phyloP scores from a whole-genome alignment of 2,797 vertebrate genomes.

The Eremophila alpestris region DNA sequence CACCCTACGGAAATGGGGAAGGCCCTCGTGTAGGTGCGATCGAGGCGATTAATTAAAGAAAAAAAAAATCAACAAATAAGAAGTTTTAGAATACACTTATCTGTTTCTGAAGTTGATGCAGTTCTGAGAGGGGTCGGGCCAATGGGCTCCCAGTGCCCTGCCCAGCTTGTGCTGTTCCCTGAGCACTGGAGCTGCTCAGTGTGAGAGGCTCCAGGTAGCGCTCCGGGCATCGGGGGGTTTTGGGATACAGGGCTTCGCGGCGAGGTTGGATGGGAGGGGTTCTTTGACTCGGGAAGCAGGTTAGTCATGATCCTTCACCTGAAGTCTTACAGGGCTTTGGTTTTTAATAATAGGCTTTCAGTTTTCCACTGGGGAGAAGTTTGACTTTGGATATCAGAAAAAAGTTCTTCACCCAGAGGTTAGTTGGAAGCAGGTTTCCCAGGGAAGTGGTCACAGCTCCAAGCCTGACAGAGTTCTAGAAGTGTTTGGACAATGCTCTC shows the following conservation, averaged over 20 bases:
- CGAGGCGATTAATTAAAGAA: no score
- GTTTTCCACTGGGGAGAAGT: accelerated
- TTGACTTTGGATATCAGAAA: not conserved
- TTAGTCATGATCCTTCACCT: not conserved
- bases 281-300: not conserved
- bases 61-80: no score
- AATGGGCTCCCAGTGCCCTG: not conserved
- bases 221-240: accelerated
- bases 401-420: not conserved
- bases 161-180: accelerated
- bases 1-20: not conserved
- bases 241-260: not conserved
- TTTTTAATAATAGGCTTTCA: not conserved
- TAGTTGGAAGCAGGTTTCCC: not conserved
- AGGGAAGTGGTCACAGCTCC: not conserved
- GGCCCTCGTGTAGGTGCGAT: not conserved
- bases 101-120: not conserved
- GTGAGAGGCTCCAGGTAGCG: not conserved
- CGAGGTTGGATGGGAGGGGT: accelerated
- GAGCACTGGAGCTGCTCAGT: not conserved
- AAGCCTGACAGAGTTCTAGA: not conserved
- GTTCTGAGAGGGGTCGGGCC: not conserved
- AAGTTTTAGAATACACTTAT: no score
- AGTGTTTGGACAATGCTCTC: not conserved
- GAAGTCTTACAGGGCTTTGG: not conserved